Evolutionary conservation across 2,113 vertebrate species (phyloP), one percentile per base, ranked within the genome.

Genomic region (Aix galericulata): DNA sequence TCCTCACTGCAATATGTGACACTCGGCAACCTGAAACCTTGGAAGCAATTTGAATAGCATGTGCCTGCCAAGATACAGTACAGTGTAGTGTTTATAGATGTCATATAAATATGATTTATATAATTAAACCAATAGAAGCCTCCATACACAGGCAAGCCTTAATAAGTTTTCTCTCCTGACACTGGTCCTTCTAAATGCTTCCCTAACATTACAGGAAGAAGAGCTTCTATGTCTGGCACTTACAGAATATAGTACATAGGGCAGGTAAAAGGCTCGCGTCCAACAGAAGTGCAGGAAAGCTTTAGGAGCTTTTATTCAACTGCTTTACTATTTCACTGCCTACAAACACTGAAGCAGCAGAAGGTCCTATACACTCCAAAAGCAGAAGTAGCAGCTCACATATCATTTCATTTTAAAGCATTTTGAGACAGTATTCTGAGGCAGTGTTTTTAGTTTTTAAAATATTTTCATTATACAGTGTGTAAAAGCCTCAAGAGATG

Each of bases 61-160:
- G 31, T 1, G 36, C 80, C 73, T 94, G 86, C 92, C 92, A 96
- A 91, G 90, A 83, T 16, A 53, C 11, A 66, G 88, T 56, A 38
- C 67, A 82, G 34, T 32, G 46, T 5, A 82, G 59, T 91, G 91
- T 88, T 96, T 93, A 90, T 74, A 95, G 80, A 88, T 74, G 92
- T 83, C 88, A 86, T 7, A 93, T 63, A 96, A 94, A 95, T 72
- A 60, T 92, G 91, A 93, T 94, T 93, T 92, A 88, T 95, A 29
- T 72, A 89, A 94, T 88, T 95, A 93, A 80, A 91, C 75, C 64
- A 83, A 56, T 32, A 91, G 85, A 86, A 89, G 56, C 58, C 94
- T 91, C 84, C 4, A 34, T 82, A 85, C 46, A 32, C 0, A 2
- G 71, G 72, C 52, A 90, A 91, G 55, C n/a, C 67, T 82, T 71